Base-by-base conservation (phyloP, 2,797 vertebrate genomes). In the Chrosomus eos region DNA sequence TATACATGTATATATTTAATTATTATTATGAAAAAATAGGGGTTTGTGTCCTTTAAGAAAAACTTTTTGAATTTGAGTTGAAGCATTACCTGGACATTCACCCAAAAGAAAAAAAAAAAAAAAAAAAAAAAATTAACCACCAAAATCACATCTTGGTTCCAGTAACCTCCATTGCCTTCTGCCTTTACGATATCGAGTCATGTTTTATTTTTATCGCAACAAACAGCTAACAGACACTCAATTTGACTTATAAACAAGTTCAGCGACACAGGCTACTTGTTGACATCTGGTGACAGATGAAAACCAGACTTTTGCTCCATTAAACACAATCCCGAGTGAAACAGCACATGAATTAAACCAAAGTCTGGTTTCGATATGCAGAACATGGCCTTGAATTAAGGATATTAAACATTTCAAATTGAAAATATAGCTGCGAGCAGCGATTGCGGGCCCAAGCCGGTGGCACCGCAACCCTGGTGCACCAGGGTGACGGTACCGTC, bases 261-360 rank as follows among this genome's bases (percentile, higher is more conserved):
- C 83, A 88, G 87, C 79, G 76, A n/a, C 33, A 60, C 78, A 75
- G 84, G 88, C 43, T 84, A 81, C 45, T 51, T 86, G 81, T 83
- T 80, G 87, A 88, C 89, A 88, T 80, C 60, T 71, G 78, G 87
- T 90, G 89, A 86, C 85, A 33, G 87, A 90, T 88, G 88, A 48
- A 74, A 87, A 80, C 82, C 87, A 88, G 88, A 86, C 78, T 84
- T 88, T 87, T 1, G 88, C 89, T 90, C 91, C 91, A 92, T 93
- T 91, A 92, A 93, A 92, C 83, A 45, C 89, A 90, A 92, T 90
- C 92, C 92, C 84, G 66, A 88, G 85, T 80, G 86, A 90, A 89
- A 78, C 68, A 21, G 87, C 81, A 88, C 88, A 91, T 90, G 87
- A 92, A 90, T 91, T 87, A 90, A 93, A 92, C 87, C 90, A 90